Base-by-base conservation (phyloP, 2,113 vertebrate species). In the Epinephelus cyanopodus region DNA sequence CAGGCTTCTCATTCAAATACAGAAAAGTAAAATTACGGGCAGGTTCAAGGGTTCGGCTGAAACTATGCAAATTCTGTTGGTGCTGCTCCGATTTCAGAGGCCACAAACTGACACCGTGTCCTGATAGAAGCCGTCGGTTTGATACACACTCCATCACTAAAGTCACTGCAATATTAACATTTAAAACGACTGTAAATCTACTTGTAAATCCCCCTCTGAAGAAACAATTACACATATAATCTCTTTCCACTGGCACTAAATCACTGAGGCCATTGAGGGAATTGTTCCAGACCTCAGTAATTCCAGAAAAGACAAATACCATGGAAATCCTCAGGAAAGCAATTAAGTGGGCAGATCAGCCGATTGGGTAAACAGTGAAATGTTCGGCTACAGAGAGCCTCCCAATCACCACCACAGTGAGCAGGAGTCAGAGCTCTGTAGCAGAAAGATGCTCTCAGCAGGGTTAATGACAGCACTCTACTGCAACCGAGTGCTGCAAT, bases 381-480 rank as follows among this genome's bases (percentile, higher is more conserved):
- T 98, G 97, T 99, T 88, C 70, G 72, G 93, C 88, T 81, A 83
- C 90, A 56, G 89, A 92, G 89, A 92, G 86, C 62, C 58, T 81
- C 2, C 63, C 86, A 77, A 91, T 92, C 95, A 92, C 94, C 90
- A 21, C 1, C 0, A 27, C 0, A 72, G 81, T 67, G 92, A 94
- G 54, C 23, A 84, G 93, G 96, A 94, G 81, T 39, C 45, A 0
- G 2, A 76, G 65, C 81, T 89, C 18, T 8, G 68, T 39, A 90
- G 95, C 93, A 90, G 85, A 73, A 85, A 56, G 62, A 95, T 97
- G 74, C 92, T 99, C 91, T 99, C 92, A 98, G 98, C 97, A 99
- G 98, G 97, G 56, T 90, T 96, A 96, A 99, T 99, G 98, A 91
- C 98, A 98, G 93, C 91, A 94, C 96, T 95, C 82, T 93, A 98